These are phyloP conservation scores for Sebastolobus altivelis DNA, from an alignment of 2,797 vertebrate species.

Conservation along the genomic window DNA sequence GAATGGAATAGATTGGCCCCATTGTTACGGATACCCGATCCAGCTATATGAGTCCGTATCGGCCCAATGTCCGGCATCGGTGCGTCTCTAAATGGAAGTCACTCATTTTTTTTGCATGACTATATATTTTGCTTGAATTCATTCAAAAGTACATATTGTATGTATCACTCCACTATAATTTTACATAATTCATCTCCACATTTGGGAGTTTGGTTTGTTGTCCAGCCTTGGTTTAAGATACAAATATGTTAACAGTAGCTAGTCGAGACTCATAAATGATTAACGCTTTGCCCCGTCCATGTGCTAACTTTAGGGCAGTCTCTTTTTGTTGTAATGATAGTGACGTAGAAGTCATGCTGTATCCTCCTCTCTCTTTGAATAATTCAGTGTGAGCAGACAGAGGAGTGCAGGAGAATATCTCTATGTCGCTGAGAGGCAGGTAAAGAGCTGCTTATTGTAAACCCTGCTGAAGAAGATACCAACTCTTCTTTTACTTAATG, in stretches of 20 bases:
- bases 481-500: background rate
- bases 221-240: background rate
- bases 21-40: no score
- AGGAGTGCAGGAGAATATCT: conserved; percentile 15
- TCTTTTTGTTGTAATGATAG: conserved; percentile 32
- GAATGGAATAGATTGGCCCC: no score
- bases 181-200: background rate
- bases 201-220: background rate
- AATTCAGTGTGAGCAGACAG: conserved; percentile 62
- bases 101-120: background rate
- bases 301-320: conserved; percentile 26
- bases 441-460: background rate
- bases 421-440: background rate
- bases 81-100: background rate
- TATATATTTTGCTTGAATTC: background rate
- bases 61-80: no score
- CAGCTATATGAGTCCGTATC: no score
- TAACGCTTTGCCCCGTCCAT: background rate
- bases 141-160: background rate
- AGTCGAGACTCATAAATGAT: conserved; percentile 31
- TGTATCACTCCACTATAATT: background rate
- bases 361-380: conserved; percentile 53
- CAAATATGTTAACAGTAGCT: conserved; percentile 8
- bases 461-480: background rate
- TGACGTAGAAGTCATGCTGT: conserved; percentile 52